Percentiles rank a stretch among this genome's conserved stretches.
phyloP scores from a whole-genome alignment of 2,888 invertebrate species.

The Pogonocherus hispidulus region DNA sequence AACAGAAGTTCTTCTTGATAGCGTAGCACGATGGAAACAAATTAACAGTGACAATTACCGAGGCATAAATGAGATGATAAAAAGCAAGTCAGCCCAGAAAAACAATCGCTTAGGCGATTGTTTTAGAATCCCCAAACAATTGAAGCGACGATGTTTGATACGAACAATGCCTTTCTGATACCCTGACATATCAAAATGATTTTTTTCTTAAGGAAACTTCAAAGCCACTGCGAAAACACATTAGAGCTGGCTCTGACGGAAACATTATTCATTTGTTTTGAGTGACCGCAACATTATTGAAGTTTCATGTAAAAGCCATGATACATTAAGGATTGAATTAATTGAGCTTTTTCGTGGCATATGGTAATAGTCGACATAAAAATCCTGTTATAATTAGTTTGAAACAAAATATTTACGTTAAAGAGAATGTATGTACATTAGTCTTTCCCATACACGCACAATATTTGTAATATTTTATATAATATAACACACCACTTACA shows the following conservation, averaged over 20 bases:
- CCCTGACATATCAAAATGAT: conserved; percentile 23
- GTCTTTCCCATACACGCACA: background rate
- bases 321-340: conserved; percentile 23
- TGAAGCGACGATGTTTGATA: conserved; percentile 15
- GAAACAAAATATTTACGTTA: conserved; percentile 4
- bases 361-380: conserved; percentile 9
- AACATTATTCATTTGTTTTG: conserved; percentile 21
- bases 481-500: background rate
- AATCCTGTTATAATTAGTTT: conserved; percentile 23
- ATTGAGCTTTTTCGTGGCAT: conserved; percentile 24
- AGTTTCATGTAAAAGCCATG: conserved; percentile 14
- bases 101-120: conserved; percentile 28
- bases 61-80: conserved; percentile 14
- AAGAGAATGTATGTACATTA: background rate
- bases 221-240: conserved; percentile 28
- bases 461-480: background rate
- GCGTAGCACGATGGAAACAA: conserved; percentile 12
- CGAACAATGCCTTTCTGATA: conserved; percentile 27
- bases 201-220: conserved; percentile 21
- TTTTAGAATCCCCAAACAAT: conserved; percentile 25
- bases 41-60: conserved; percentile 24
- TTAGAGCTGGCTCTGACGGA: conserved; percentile 12
- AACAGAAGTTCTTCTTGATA: conserved; percentile 12
- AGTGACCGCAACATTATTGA: conserved; percentile 26
- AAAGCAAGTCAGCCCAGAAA: conserved; percentile 23